Percentiles rank a stretch among this genome's conserved stretches.
phyloP scores from a whole-genome alignment of 2,797 vertebrate species.

The Rhabdophis nuchalis region DNA sequence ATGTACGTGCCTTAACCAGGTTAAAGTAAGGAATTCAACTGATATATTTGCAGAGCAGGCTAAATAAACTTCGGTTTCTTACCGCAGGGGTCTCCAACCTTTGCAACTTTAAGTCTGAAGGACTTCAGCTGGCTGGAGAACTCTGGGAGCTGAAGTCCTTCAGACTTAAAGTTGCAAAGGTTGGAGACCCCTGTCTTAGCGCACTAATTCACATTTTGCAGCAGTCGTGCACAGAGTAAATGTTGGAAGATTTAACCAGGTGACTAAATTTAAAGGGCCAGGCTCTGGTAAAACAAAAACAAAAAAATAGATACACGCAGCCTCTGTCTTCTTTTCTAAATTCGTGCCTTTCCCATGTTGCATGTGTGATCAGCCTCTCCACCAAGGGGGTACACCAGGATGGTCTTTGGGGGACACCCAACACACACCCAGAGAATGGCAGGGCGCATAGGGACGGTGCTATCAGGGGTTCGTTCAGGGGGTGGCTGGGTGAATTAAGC shows the following conservation, averaged over 20 bases:
- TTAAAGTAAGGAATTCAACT: not conserved
- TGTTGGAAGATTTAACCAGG: not conserved
- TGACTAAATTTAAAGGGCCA: not conserved
- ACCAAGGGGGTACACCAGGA: not conserved
- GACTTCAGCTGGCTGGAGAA: too few relatives aligned
- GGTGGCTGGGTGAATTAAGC: not conserved
- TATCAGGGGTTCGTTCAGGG: not conserved
- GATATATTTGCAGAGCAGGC: not conserved
- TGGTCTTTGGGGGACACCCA: not conserved
- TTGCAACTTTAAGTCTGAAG: too few relatives aligned
- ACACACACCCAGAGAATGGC: not conserved
- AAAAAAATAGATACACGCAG: not conserved
- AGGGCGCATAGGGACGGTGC: not conserved
- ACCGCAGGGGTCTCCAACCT: too few relatives aligned
- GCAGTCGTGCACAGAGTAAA: not conserved
- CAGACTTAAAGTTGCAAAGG: too few relatives aligned
- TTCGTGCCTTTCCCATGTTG: not conserved
- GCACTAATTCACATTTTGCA: not conserved
- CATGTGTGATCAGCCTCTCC: not conserved
- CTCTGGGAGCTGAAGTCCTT: too few relatives aligned
- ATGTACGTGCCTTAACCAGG: not conserved
- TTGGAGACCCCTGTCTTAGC: too few relatives aligned
- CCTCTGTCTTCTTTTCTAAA: not conserved
- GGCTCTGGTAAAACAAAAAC: not conserved
- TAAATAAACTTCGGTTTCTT: not conserved